Conservation (phyloP, 2,888 invertebrate species). For the Spodoptera exigua region DNA sequence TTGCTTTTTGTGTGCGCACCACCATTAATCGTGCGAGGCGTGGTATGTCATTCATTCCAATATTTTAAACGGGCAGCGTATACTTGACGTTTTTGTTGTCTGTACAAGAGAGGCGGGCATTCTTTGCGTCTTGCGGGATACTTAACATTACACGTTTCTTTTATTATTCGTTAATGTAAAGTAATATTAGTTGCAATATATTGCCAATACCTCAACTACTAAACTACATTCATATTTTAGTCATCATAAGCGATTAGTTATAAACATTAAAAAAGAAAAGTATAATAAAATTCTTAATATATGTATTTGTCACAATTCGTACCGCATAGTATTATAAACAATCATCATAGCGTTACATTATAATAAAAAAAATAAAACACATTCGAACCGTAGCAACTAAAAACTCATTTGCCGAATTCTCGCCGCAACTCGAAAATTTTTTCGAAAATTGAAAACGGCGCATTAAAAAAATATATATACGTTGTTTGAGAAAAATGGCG, state of each 20-base stretch:
- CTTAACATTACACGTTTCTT: conserved; percentile 62
- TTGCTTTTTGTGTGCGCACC: conserved; percentile 85
- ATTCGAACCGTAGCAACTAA: conserved; percentile 14
- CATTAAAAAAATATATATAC: conserved; percentile 49
- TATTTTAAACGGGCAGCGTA: conserved; percentile 86
- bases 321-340: conserved; percentile 35
- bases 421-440: conserved; percentile 50
- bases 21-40: conserved; percentile 88
- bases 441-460: conserved; percentile 27
- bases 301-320: conserved; percentile 34
- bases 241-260: conserved; percentile 18
- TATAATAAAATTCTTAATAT: conserved; percentile 28
- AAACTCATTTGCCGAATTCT: conserved; percentile 57
- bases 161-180: conserved; percentile 46
- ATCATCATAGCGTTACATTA: conserved; percentile 42
- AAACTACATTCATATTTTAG: conserved; percentile 44
- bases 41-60: conserved; percentile 89
- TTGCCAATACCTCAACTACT: conserved; percentile 10
- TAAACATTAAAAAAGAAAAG: conserved; percentile 12
- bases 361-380: conserved; percentile 7
- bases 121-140: conserved; percentile 73
- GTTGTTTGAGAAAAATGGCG: conserved; percentile 40
- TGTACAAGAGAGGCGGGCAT: conserved; percentile 82
- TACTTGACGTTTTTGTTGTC: conserved; percentile 85
- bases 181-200: conserved; percentile 38